Evolutionary conservation across 2,797 vertebrate genomes (phyloP).

Genomic region (Ctenosaura bakeri): DNA sequence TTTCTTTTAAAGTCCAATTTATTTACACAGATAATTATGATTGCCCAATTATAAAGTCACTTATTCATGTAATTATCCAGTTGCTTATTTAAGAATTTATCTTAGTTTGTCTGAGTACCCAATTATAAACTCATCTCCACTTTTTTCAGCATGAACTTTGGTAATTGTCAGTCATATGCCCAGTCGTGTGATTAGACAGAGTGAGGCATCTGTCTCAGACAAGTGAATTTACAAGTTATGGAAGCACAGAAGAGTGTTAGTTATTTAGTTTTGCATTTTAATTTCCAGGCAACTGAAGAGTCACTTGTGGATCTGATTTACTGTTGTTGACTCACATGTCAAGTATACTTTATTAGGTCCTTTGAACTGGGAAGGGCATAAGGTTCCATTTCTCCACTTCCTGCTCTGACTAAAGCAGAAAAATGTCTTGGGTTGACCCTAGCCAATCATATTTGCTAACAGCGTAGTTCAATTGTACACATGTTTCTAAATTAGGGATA

Average conservation of each 20-base stretch:
- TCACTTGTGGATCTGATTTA: not conserved
- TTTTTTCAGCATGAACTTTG: not conserved
- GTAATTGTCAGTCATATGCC: not conserved
- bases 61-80: constrained; percentile 3
- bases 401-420: not conserved
- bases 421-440: not conserved
- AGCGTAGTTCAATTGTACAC: too few species aligned
- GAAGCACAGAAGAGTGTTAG: not conserved
- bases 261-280: not conserved
- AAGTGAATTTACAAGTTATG: not conserved
- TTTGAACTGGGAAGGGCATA: not conserved
- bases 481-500: not conserved
- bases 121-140: not conserved
- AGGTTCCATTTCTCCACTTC: not conserved
- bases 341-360: not conserved
- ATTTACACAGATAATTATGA: constrained; percentile 18
- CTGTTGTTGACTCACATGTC: not conserved
- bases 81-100: constrained; percentile 7
- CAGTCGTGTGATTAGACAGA: not conserved
- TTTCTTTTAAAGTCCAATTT: not conserved
- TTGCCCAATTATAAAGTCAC: constrained; percentile 11
- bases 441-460: not conserved
- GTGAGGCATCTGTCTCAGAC: not conserved
- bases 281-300: not conserved
- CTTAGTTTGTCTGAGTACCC: not conserved